Evolutionary conservation across 2,888 invertebrate species (phyloP).

Genomic region (Epinotia ramella): DNA sequence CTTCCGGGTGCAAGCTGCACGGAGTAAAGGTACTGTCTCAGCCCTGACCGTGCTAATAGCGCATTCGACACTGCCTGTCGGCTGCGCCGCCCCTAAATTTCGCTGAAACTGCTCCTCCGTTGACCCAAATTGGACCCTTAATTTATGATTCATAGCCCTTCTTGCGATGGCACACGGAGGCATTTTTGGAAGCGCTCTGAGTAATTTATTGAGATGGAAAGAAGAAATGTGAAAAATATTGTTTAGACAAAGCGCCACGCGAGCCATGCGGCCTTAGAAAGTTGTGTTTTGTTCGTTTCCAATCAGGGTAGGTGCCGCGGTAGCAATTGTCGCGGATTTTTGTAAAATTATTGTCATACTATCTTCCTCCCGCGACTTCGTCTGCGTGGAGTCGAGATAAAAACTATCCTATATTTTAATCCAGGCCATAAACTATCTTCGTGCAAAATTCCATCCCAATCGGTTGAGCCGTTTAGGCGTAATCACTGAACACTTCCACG

Average conservation of each 20-base stretch:
- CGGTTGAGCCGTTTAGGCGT: too few species aligned
- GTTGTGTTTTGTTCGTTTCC: too few species aligned
- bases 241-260: not conserved
- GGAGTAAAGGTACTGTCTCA: conserved; percentile 2
- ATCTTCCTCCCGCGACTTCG: too few species aligned
- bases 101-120: conserved; percentile 32
- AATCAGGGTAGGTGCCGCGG: too few species aligned
- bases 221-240: conserved; percentile 19
- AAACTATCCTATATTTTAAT: too few species aligned
- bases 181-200: conserved; percentile 25
- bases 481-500: too few species aligned
- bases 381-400: too few species aligned
- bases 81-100: conserved; percentile 32
- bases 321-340: too few species aligned
- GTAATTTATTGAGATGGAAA: conserved; percentile 29
- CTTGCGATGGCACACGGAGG: conserved; percentile 28
- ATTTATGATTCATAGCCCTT: conserved; percentile 43
- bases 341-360: too few species aligned
- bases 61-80: conserved; percentile 23
- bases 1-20: too few species aligned
- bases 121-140: conserved; percentile 43
- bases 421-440: too few species aligned
- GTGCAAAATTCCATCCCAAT: too few species aligned
- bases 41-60: conserved; percentile 11
- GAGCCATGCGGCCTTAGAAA: not conserved